Evolutionary conservation across 2,113 vertebrate species (phyloP).

Genomic region (Microcebus ravelobensis): DNA sequence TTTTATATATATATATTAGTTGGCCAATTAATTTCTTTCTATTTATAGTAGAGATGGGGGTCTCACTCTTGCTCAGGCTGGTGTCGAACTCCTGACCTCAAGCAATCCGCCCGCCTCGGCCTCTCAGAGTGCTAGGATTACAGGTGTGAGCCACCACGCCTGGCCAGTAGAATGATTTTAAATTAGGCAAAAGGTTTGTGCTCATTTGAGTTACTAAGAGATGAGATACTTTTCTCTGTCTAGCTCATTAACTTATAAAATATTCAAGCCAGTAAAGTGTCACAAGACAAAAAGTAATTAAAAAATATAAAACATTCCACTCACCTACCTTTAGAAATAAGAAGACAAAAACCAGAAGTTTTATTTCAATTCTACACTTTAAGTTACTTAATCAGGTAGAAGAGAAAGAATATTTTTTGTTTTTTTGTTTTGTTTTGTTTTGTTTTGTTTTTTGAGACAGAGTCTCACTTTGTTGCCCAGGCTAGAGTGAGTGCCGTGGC

Average conservation of each 20-base stretch:
- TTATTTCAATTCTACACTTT: neutral
- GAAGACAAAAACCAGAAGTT: neutral
- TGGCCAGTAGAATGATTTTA: neutral
- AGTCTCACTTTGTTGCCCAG: no score
- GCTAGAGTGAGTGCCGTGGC: no score
- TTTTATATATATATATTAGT: no score
- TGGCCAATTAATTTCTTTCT: no score
- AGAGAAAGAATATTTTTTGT: neutral
- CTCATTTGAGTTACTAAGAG: neutral
- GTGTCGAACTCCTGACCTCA: no score
- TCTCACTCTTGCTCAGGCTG: no score
- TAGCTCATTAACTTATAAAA: neutral
- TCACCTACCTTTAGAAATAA: neutral
- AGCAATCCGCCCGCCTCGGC: no score
- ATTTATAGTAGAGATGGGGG: no score
- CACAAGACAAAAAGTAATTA: constrained; percentile 19
- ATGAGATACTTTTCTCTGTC: neutral
- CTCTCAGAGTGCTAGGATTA: no score
- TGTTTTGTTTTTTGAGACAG: no score
- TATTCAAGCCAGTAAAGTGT: neutral
- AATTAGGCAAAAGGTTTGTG: neutral
- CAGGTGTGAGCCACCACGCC: no score
- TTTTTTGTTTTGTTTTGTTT: no score
- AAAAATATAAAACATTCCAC: neutral
- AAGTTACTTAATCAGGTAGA: neutral